phyloP scores from a whole-genome alignment of 2,888 invertebrate genomes.

The Linnaemya vulpina region DNA sequence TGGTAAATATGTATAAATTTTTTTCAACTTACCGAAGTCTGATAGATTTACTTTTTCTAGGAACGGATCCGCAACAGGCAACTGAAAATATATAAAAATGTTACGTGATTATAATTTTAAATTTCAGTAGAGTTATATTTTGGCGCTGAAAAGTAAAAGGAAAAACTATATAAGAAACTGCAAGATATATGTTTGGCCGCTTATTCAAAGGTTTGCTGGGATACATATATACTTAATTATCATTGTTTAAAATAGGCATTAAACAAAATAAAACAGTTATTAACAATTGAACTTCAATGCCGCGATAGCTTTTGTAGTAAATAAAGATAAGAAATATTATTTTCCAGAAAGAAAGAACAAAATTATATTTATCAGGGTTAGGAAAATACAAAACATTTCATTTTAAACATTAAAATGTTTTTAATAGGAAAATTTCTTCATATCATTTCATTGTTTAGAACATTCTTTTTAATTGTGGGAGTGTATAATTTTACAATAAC shows the following conservation, averaged over 20 bases:
- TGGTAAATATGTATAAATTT: too few relatives aligned
- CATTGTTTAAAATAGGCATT: constrained; percentile 27
- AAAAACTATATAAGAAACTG: too few relatives aligned
- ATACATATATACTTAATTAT: not conserved
- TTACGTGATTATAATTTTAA: not conserved
- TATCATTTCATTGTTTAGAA: too few relatives aligned
- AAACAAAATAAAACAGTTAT: constrained; percentile 17
- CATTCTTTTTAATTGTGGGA: too few relatives aligned
- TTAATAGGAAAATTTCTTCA: too few relatives aligned
- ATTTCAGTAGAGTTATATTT: not conserved
- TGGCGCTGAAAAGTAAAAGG: not conserved
- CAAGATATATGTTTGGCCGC: not conserved
- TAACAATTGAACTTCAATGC: constrained; percentile 30
- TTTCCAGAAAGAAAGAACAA: constrained; percentile 8
- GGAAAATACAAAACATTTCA: too few relatives aligned
- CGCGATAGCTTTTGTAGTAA: constrained; percentile 37
- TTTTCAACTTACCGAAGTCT: constrained; percentile 87
- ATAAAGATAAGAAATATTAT: constrained; percentile 28
- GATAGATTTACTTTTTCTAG: constrained; percentile 92
- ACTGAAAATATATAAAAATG: constrained; percentile 85
- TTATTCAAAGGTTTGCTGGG: not conserved
- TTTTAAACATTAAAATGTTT: too few relatives aligned
- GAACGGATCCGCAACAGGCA: constrained; percentile 95
- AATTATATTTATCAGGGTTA: not conserved
- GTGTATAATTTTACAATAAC: too few relatives aligned